Base-by-base conservation (phyloP, 1,140 invertebrate genomes). In the Antheraea pernyi region DNA sequence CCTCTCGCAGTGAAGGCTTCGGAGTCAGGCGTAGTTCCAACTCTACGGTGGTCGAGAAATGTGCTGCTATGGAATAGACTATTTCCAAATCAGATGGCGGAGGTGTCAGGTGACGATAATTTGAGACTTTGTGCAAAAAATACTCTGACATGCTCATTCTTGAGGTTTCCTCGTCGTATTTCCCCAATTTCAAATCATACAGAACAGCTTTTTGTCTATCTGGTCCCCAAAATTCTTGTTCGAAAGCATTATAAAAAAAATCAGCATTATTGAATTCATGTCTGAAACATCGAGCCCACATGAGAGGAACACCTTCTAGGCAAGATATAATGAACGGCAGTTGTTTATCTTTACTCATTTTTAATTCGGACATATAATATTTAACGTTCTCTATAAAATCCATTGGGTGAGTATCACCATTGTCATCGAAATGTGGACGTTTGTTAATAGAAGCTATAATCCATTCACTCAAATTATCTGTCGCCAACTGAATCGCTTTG, bases 61-160 rank as follows among this genome's bases (percentile, higher is more conserved):
- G 90, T 10, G 90, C 90, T 18, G 90, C 90, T 46, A 92, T 71
- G 36, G 90, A 92, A 76, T 92, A 92, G 37, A 92, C 82, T 62
- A 92, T 90, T 71, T 92, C 90, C 69, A 92, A 81, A 79, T 92
- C 90, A 11, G 90, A 91, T 9, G 89, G 88, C 5, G 89, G 88
- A 3, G 90, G 90, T 67, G 70, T 85, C 62, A 92, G 77, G 74
- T 90, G 90, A 62, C 85, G 82, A 66, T 91, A 92, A 72, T 87
- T 91, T 0, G 86, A 86, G 13, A 92, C 90, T 74, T 92, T 92
- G 58, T 88, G 89, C 62, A 92, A 74, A 63, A 89, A 92, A 69
- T 92, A 92, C 68, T 92, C 89, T 3, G 90, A 89, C 89, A 92
- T 92, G 65, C 78, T 84, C 80, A 86, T 86, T 53, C 81, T 76